phyloP scores from a whole-genome alignment of 2,113 vertebrate genomes.

The Montifringilla adamsi region DNA sequence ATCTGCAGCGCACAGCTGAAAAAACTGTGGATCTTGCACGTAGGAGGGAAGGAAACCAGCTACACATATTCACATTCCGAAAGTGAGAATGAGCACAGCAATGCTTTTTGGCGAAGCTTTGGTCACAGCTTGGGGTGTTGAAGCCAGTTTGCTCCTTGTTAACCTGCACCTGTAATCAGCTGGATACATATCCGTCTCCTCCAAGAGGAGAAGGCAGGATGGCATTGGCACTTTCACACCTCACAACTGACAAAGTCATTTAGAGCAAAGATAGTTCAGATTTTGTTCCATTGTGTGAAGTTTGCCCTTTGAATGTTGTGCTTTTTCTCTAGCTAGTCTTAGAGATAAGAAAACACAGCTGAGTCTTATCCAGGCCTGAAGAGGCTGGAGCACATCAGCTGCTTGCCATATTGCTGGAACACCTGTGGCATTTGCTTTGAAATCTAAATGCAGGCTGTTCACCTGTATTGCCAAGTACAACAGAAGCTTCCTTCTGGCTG shows the following conservation, averaged over 20 bases:
- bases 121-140: neutral
- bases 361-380: constrained; percentile 23
- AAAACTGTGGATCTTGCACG: neutral
- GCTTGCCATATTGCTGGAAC: constrained; percentile 69
- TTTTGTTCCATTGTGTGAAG: neutral
- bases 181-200: neutral
- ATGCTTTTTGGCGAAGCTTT: neutral
- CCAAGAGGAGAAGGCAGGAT: neutral
- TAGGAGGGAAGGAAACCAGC: neutral
- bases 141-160: constrained; percentile 11
- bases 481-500: constrained; percentile 60
- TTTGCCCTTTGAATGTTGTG: constrained; percentile 21
- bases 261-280: neutral
- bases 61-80: neutral
- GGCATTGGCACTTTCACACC: neutral
- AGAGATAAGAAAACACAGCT: constrained; percentile 40
- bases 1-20: neutral
- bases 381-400: constrained; percentile 45
- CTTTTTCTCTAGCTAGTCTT: constrained; percentile 54
- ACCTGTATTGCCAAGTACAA: constrained; percentile 74
- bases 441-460: constrained; percentile 70
- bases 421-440: constrained; percentile 68
- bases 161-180: neutral
- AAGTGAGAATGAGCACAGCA: neutral
- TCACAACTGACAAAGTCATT: neutral